Base-by-base conservation (phyloP, 2,888 invertebrate genomes). In the Andrena flavipes region DNA sequence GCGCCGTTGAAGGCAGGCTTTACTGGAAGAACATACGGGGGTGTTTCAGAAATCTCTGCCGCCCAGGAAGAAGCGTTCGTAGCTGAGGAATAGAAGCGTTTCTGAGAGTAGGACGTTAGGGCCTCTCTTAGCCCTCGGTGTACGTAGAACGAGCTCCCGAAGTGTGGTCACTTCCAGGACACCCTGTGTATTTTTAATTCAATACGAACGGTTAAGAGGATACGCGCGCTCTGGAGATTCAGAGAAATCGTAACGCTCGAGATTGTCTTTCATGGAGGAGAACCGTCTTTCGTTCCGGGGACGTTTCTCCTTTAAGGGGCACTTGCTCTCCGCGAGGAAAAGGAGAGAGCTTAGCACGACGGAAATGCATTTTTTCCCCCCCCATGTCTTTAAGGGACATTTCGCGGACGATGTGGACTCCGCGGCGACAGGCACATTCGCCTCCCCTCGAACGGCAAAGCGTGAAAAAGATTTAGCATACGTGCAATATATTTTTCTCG, bases 401-500 rank as follows among this genome's bases (percentile, higher is more conserved):
- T 72, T 79, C 51, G 63, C 59, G 65, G 70, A 33, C 49, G 26
- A 2, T 30, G 29, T 63, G 51, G 51, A 30, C 60, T 68, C 49
- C 29, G 42, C 63, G 42, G 20, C 67, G 67, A 70, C 76, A 67
- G 76, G 76, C 79, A 54, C 62, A 76, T 69, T 63, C 84, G 76
- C 83, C 67, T 54, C 75, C 56, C 80, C 74, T 65, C 2, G 70
- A 77, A 82, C 26, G 23, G 49, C 42, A 29, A 62, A 26, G 48
- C 73, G 76, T 76, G 72, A 68, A 77, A 70, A 69, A 82, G 42
- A 23, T 86, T 78, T 82, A 87, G 76, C 76, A 77, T 80, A 83
- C 75, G 76, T 82, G 81, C 83, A 82, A 88, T 88, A 88, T 86
- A 88, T 87, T 88, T 87, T 88, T 85, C 80, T 84, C 71, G 77